phyloP scores from a whole-genome alignment of 1,140 invertebrate genomes.

The Helicoverpa armigera region DNA sequence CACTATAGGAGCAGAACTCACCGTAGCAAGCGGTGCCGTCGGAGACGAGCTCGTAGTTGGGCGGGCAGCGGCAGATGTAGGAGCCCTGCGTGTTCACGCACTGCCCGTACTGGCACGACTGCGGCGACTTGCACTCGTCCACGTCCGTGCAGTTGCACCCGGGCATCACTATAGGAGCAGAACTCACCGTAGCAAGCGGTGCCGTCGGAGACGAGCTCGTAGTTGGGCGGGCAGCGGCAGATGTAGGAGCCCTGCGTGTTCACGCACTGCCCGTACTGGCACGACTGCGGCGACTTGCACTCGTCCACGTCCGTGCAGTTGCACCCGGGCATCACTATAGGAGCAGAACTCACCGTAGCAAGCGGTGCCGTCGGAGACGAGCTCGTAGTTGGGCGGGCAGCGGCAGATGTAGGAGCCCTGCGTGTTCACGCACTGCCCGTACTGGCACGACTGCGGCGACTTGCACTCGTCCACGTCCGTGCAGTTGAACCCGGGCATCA shows the following conservation, averaged over 20 bases:
- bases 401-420: conserved; percentile 94
- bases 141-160: conserved; percentile 90
- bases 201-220: conserved; percentile 88
- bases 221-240: conserved; percentile 94
- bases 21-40: conserved; percentile 85
- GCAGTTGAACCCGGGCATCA: conserved; percentile 87
- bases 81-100: conserved; percentile 94
- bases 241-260: conserved; percentile 94
- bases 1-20: conserved; percentile 57
- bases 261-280: conserved; percentile 89
- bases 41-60: conserved; percentile 90
- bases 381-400: conserved; percentile 93
- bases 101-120: conserved; percentile 89
- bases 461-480: conserved; percentile 94
- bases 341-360: conserved; percentile 66
- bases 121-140: conserved; percentile 93
- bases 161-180: conserved; percentile 72
- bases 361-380: conserved; percentile 85
- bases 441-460: conserved; percentile 90
- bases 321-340: conserved; percentile 86
- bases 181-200: conserved; percentile 77
- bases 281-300: conserved; percentile 91
- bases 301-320: conserved; percentile 93
- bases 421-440: conserved; percentile 91
- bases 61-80: conserved; percentile 94